These are phyloP conservation scores for Tachyglossus aculeatus DNA, from an alignment of 2,797 vertebrate species.

Conservation along the genomic window DNA sequence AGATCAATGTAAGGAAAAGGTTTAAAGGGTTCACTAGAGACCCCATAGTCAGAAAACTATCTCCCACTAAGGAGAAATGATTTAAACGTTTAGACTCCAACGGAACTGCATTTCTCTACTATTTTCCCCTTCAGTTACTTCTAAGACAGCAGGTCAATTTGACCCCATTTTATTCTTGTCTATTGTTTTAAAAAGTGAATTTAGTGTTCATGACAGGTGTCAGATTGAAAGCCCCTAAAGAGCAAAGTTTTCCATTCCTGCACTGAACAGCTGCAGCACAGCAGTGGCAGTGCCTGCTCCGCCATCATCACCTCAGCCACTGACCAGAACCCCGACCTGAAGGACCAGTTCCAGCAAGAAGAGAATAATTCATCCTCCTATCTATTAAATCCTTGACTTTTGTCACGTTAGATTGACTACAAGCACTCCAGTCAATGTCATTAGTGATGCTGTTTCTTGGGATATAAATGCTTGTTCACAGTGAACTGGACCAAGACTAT, in stretches of 20 bases:
- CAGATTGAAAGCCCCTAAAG: slow-evolving; percentile 43
- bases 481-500: background rate
- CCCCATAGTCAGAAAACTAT: background rate
- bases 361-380: background rate
- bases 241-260: slow-evolving; percentile 28
- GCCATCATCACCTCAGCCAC: background rate
- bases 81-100: slow-evolving; percentile 9
- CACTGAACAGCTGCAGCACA: slow-evolving; percentile 19
- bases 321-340: slow-evolving; percentile 11
- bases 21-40: background rate
- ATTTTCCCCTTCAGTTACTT: slow-evolving; percentile 23
- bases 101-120: slow-evolving; percentile 26
- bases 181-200: slow-evolving; percentile 20
- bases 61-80: slow-evolving; percentile 15
- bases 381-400: slow-evolving; percentile 5
- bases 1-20: background rate
- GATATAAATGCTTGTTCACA: background rate
- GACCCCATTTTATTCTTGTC: slow-evolving; percentile 27
- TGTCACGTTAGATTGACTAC: background rate
- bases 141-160: slow-evolving; percentile 46
- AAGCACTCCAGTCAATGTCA: background rate
- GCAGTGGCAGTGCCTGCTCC: background rate
- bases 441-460: background rate
- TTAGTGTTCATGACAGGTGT: slow-evolving; percentile 57
- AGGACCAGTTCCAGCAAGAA: slow-evolving; percentile 7